A percentile compares a stretch with the other conserved stretches of the same genome.
Evolutionary conservation across 2,113 vertebrate genomes (phyloP).

Genomic region (Sitta europaea): DNA sequence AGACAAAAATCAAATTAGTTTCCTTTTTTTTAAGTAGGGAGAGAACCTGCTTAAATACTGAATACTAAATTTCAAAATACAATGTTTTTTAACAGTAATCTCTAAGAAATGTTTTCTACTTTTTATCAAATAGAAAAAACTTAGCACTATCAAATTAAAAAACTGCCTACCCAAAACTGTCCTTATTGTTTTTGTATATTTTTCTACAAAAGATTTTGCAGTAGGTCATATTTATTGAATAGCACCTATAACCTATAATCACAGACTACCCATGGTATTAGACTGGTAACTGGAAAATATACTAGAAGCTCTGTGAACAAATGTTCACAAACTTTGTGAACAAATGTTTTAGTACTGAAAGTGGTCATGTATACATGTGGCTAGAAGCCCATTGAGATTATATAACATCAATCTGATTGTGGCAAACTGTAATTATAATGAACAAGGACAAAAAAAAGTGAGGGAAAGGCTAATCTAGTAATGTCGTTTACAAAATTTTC

Average conservation of each 20-base stretch:
- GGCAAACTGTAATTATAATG: background rate
- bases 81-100: background rate
- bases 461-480: background rate
- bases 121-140: background rate
- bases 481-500: background rate
- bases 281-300: background rate
- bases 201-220: background rate
- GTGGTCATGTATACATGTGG: background rate
- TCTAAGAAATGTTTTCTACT: background rate
- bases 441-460: background rate
- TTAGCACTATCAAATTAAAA: background rate
- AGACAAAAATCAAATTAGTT: background rate
- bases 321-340: background rate
- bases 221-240: background rate
- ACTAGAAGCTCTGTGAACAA: background rate
- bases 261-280: rapidly evolving
- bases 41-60: background rate
- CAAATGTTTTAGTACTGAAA: background rate
- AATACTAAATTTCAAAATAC: background rate
- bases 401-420: background rate
- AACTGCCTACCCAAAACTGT: background rate
- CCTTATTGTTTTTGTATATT: background rate
- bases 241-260: background rate
- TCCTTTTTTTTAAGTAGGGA: background rate
- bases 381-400: background rate